phyloP scores from a whole-genome alignment of 92 coral and sea anemone species.

The Scolanthus callimorphus region DNA sequence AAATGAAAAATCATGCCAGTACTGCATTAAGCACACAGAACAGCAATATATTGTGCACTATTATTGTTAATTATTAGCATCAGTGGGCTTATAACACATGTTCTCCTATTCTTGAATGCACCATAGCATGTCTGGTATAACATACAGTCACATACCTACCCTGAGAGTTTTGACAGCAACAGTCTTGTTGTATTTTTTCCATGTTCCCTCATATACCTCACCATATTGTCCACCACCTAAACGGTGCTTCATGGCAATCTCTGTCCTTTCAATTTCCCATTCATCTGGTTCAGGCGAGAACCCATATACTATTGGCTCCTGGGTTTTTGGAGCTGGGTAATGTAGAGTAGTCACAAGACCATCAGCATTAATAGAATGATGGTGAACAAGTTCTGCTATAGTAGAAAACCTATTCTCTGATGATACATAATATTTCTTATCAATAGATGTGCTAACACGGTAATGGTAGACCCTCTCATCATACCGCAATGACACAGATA shows the following conservation, averaged over 20 bases:
- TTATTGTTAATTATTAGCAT: too few relatives aligned
- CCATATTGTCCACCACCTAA: slow-evolving; percentile 98
- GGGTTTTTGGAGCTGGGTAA: slow-evolving; percentile 94
- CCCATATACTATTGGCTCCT: slow-evolving; percentile 89
- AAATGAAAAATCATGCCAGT: too few relatives aligned
- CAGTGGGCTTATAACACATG: too few relatives aligned
- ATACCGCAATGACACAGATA: slow-evolving; percentile 90
- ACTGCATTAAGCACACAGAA: too few relatives aligned
- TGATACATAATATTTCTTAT: slow-evolving; percentile 81
- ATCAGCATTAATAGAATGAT: slow-evolving; percentile 96
- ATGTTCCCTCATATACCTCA: slow-evolving; percentile 94
- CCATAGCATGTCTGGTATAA: too few relatives aligned
- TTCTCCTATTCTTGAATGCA: too few relatives aligned
- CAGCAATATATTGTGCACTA: too few relatives aligned
- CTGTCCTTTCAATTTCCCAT: slow-evolving; percentile 96
- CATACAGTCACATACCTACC: too few relatives aligned
- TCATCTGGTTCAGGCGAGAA: slow-evolving; percentile 95
- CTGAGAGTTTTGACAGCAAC: slow-evolving; percentile 96
- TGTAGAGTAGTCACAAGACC: slow-evolving; percentile 95
- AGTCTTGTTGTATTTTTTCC: slow-evolving; percentile 84
- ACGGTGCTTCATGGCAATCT: slow-evolving; percentile 93
- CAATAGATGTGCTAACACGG: slow-evolving; percentile 79
- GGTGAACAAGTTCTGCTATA: slow-evolving; percentile 93
- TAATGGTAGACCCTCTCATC: slow-evolving; percentile 98
- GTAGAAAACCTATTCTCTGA: slow-evolving; percentile 82